phyloP scores from a whole-genome alignment of 2,113 vertebrate species.

The Stercorarius parasiticus region DNA sequence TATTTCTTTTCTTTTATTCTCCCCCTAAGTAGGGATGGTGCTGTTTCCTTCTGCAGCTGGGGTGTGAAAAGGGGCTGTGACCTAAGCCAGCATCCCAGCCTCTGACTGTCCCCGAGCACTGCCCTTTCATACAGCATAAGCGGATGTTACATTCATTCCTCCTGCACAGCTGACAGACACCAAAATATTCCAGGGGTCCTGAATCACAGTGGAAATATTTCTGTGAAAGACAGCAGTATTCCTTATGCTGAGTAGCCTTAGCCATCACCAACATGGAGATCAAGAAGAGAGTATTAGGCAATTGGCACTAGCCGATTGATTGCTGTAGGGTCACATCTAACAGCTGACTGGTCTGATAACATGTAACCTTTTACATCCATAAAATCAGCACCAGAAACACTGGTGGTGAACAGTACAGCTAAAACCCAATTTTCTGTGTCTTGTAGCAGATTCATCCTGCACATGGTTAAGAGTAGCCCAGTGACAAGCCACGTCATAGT shows the following conservation, averaged over 20 bases:
- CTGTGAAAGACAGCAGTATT: background rate
- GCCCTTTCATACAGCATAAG: background rate
- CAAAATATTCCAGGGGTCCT: background rate
- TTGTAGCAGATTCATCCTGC: background rate
- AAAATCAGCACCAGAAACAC: background rate
- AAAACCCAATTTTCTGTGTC: background rate
- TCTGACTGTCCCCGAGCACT: background rate
- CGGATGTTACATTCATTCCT: background rate
- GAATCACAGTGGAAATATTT: background rate
- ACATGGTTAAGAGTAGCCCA: background rate
- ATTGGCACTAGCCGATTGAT: background rate
- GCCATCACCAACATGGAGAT: background rate
- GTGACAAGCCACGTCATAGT: background rate
- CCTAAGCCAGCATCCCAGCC: background rate
- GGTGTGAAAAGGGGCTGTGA: background rate
- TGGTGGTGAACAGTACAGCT: background rate
- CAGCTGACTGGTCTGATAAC: background rate
- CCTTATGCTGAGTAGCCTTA: background rate
- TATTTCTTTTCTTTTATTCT: background rate
- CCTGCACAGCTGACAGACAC: background rate
- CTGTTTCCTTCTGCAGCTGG: background rate
- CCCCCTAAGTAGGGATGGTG: background rate
- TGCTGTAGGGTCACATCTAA: background rate
- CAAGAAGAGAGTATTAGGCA: background rate
- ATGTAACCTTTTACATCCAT: background rate